phyloP scores from a whole-genome alignment of 2,797 vertebrate genomes.

The Ciconia nigra region DNA sequence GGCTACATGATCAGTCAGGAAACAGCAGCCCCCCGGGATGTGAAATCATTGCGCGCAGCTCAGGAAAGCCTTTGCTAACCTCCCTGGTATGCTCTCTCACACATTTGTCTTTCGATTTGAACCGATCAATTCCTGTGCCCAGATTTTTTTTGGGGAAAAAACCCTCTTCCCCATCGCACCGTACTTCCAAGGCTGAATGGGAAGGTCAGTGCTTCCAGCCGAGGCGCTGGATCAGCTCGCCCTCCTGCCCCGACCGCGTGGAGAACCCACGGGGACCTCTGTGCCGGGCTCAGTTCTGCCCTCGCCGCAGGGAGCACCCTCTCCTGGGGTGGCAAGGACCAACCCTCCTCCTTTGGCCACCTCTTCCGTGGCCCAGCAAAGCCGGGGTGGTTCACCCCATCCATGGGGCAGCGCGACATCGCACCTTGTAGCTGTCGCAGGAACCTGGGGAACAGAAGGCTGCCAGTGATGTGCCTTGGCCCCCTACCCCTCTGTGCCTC shows the following conservation, averaged over 20 bases:
- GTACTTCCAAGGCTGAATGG: background rate
- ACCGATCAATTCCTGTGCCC: background rate
- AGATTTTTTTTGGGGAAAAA: accelerated
- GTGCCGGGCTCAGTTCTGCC: background rate
- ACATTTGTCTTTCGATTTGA: background rate
- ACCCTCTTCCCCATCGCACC: background rate
- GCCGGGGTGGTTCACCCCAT: background rate
- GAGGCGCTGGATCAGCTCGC: background rate
- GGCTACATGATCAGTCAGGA: background rate
- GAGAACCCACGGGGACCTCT: background rate
- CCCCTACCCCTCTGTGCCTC: background rate
- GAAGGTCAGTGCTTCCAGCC: background rate
- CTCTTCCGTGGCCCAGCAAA: background rate
- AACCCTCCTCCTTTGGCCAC: background rate
- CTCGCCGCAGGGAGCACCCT: background rate
- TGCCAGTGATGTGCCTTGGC: background rate
- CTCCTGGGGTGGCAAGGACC: background rate
- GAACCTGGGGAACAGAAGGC: background rate
- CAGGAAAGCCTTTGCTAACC: background rate
- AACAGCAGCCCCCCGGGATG: background rate
- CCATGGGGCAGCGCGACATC: accelerated
- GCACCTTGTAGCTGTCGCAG: background rate
- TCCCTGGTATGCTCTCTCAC: background rate
- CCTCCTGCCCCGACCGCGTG: background rate
- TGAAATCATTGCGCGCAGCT: background rate